phyloP scores from a whole-genome alignment of 2,888 invertebrate genomes.

The Cactoblastis cactorum region DNA sequence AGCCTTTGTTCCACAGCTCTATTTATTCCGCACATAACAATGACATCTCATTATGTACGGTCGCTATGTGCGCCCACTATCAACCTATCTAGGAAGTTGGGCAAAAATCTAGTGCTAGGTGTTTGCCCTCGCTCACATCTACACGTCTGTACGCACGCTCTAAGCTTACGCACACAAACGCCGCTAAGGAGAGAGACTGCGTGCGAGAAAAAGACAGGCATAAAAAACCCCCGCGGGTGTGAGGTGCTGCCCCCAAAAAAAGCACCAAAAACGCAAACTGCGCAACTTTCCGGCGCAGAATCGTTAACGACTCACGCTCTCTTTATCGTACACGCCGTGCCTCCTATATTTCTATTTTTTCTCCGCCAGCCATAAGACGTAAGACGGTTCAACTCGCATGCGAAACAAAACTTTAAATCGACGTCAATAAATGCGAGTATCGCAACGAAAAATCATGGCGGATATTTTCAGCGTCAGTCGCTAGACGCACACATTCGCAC shows the following conservation, averaged over 20 bases:
- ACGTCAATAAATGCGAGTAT: constrained; percentile 26
- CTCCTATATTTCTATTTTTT: constrained; percentile 80
- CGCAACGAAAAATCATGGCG: constrained; percentile 32
- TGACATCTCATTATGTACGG: constrained; percentile 74
- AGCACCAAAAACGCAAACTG: constrained; percentile 80
- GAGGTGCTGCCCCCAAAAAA: constrained; percentile 79
- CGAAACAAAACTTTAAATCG: constrained; percentile 31
- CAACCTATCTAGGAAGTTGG: constrained; percentile 72
- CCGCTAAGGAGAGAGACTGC: constrained; percentile 56
- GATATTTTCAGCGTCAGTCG: constrained; percentile 49
- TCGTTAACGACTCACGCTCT: constrained; percentile 79
- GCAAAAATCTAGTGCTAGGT: constrained; percentile 77
- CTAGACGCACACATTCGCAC: constrained; percentile 72
- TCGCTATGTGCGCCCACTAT: constrained; percentile 49
- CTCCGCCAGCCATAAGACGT: constrained; percentile 69
- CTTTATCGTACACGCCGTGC: constrained; percentile 76
- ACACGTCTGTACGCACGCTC: constrained; percentile 32
- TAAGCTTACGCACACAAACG: constrained; percentile 35
- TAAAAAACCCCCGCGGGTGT: constrained; percentile 76
- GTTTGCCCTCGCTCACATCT: constrained; percentile 49
- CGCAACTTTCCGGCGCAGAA: constrained; percentile 81
- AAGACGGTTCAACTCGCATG: constrained; percentile 47
- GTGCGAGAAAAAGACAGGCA: constrained; percentile 74
- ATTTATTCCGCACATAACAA: constrained; percentile 63
- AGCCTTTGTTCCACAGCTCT: constrained; percentile 65